Percentiles rank a stretch among this genome's conserved stretches.
phyloP scores from a whole-genome alignment of 2,113 vertebrate genomes.

The Empidonax traillii region DNA sequence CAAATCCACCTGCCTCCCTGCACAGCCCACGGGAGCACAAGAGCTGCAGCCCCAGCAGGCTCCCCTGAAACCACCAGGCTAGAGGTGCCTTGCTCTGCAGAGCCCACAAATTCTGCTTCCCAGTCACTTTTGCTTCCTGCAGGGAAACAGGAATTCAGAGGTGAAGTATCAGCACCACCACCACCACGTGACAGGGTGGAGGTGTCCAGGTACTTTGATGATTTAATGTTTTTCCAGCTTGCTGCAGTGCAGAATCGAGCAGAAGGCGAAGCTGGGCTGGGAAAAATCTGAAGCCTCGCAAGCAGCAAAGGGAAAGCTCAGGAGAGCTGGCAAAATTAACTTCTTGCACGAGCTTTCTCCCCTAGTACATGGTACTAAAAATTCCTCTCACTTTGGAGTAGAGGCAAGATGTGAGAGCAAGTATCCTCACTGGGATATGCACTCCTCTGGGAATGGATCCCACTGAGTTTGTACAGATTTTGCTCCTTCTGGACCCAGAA shows the following conservation, averaged over 20 bases:
- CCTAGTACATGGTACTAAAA: neutral
- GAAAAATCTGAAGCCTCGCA: neutral
- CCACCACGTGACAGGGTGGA: neutral
- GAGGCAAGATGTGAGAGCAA: neutral
- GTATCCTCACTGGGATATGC: neutral
- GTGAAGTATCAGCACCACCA: neutral
- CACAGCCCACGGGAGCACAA: neutral
- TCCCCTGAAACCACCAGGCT: neutral
- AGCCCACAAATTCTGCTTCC: neutral
- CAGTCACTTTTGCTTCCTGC: neutral
- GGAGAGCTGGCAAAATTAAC: neutral
- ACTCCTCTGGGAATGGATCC: neutral
- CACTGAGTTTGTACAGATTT: neutral
- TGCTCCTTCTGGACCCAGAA: neutral
- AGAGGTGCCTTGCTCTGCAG: neutral
- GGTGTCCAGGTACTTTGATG: neutral
- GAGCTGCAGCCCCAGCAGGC: neutral
- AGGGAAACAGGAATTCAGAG: neutral
- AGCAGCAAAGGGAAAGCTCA: neutral
- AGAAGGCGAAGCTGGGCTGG: neutral
- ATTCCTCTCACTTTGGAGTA: neutral
- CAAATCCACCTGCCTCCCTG: neutral
- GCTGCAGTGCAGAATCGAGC: neutral
- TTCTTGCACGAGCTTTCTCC: neutral
- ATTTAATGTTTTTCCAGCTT: neutral